Evolutionary conservation across 2,797 vertebrate genomes (phyloP).

Genomic region (Lates japonicus): DNA sequence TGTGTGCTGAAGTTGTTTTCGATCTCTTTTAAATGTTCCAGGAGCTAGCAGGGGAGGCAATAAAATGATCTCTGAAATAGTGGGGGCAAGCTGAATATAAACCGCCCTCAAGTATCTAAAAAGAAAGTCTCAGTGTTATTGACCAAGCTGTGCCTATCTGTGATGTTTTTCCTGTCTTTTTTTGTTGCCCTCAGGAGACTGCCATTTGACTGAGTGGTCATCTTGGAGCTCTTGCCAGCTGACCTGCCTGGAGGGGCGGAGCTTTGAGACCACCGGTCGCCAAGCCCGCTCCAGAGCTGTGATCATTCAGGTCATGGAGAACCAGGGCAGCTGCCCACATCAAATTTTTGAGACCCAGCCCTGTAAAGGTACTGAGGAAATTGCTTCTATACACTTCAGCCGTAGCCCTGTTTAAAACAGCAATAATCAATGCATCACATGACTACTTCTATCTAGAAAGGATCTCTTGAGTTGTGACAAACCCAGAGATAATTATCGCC

Average conservation of each 20-base stretch:
- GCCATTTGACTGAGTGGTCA: slow-evolving; percentile 96
- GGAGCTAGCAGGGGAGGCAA: slow-evolving; percentile 58
- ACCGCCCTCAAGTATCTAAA: slow-evolving; percentile 5
- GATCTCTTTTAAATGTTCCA: slow-evolving; percentile 64
- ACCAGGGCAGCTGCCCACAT: slow-evolving; percentile 91
- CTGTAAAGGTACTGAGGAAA: slow-evolving; percentile 91
- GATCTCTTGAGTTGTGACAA: not conserved
- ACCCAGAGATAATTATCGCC: not conserved
- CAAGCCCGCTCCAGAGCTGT: slow-evolving; percentile 94
- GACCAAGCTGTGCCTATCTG: slow-evolving; percentile 16
- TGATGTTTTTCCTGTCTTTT: not conserved
- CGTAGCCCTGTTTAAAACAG: not conserved
- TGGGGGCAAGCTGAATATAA: slow-evolving; percentile 37
- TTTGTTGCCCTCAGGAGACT: slow-evolving; percentile 88
- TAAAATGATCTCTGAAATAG: slow-evolving; percentile 55
- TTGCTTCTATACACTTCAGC: not conserved
- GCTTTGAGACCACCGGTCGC: slow-evolving; percentile 91
- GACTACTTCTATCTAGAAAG: not conserved
- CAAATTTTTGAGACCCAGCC: slow-evolving; percentile 91
- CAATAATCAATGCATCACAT: not conserved
- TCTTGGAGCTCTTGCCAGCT: slow-evolving; percentile 96
- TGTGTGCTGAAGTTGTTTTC: slow-evolving; percentile 63
- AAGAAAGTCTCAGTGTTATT: slow-evolving; percentile 36
- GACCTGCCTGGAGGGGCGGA: slow-evolving; percentile 94
- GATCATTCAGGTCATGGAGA: slow-evolving; percentile 90